Base-by-base conservation (phyloP, 2,888 invertebrate genomes). In the Drosophila lutescens region DNA sequence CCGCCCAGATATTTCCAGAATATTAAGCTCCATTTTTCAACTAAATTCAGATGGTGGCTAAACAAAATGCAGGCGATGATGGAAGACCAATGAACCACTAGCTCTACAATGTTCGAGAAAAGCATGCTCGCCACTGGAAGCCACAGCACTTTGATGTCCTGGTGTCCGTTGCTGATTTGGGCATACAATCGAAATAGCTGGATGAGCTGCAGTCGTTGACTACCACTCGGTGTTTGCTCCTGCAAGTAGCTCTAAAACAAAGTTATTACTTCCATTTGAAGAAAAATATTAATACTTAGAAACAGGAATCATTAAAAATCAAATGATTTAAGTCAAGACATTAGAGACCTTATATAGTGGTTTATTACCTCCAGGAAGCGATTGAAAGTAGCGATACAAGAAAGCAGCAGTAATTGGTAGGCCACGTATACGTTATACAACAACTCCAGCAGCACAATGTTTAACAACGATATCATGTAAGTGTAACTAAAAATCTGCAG, bases 51-150 rank as follows among this genome's bases (percentile, higher is more conserved):
- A 5, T 0, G 38, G 38, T n/a, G 7, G n/a, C 8, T n/a, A 0
- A 38, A 38, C n/a, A n/a, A n/a, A 2, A 15, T n/a, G n/a, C 38
- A 38, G n/a, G 8, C n/a, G 38, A 38, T 38, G n/a, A 38, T n/a
- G n/a, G 2, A 8, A 2, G 38, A 38, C 38, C 38, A 38, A 38
- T n/a, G n/a, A 1, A 7, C 3, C 38, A 38, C 38, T 1, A 38
- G 38, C 7, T 38, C 38, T 2, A 38, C 38, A n/a, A 38, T 38
- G 2, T 38, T 38, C 8, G 38, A 38, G 38, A 38, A 38, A 15
- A 38, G 38, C 38, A 38, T 38, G n/a, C 38, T 38, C 8, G 38
- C 38, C 38, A 38, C 40, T 40, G 40, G 40, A 40, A 40, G 40
- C 40, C 40, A 40, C 1, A 40, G 40, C 4, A 40, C 8, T 15